Evolutionary conservation across 2,113 vertebrate species (phyloP).

Genomic region (Xiphophorus couchianus): DNA sequence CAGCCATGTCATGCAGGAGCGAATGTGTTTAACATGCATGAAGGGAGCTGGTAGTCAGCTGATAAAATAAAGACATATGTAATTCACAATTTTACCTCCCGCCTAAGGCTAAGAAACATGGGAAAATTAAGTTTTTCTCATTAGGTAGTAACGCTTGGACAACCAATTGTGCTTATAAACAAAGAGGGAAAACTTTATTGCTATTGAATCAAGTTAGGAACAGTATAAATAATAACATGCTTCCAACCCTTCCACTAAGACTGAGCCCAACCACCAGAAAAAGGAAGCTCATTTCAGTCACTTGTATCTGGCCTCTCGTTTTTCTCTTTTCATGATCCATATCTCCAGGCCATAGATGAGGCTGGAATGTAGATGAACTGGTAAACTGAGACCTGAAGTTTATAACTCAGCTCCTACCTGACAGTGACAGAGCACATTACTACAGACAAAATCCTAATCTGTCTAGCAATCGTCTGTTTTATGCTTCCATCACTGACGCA

Average conservation of each 20-base stretch:
- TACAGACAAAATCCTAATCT: neutral
- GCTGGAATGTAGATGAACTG: neutral
- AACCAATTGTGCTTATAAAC: neutral
- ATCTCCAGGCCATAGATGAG: neutral
- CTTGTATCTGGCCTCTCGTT: too few relatives aligned
- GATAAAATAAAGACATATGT: too few relatives aligned
- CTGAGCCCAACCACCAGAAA: too few relatives aligned
- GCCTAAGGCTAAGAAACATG: too few relatives aligned
- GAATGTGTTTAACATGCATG: constrained; percentile 8
- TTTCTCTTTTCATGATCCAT: neutral
- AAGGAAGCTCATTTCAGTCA: too few relatives aligned
- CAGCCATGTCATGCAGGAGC: constrained; percentile 1
- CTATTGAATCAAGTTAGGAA: neutral
- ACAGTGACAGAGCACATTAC: neutral
- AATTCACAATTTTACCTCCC: too few relatives aligned
- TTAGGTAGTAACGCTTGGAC: neutral
- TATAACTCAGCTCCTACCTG: neutral
- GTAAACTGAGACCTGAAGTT: neutral
- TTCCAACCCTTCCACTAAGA: neutral
- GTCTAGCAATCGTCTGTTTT: neutral
- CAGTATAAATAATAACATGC: neutral
- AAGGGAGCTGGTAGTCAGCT: neutral
- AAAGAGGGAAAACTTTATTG: neutral
- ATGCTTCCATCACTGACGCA: too few relatives aligned
- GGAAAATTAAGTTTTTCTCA: too few relatives aligned